phyloP scores from a whole-genome alignment of 2,113 vertebrate species.

The Butorides virescens region DNA sequence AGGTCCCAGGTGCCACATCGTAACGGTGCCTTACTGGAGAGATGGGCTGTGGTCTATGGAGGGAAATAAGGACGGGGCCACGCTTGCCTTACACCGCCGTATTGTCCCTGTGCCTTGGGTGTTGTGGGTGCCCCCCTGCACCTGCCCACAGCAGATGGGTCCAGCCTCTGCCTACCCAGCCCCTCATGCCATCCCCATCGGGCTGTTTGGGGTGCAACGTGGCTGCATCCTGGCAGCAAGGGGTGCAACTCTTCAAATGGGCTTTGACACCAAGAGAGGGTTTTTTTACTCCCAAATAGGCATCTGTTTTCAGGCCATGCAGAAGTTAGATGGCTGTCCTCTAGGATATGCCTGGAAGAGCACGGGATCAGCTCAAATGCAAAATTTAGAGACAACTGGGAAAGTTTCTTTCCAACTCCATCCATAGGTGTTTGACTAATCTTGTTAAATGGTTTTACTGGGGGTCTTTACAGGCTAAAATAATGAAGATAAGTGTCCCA shows the following conservation, averaged over 20 bases:
- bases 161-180: not conserved
- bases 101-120: not conserved
- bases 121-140: not conserved
- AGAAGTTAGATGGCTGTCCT: not conserved
- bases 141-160: not conserved
- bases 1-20: fast-evolving
- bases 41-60: not conserved
- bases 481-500: not conserved
- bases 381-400: not conserved
- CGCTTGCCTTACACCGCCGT: fast-evolving
- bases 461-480: not conserved
- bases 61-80: not conserved
- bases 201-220: fast-evolving
- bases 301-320: not conserved
- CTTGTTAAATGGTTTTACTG: not conserved
- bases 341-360: not conserved
- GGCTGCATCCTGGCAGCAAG: not conserved
- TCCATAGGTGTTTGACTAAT: not conserved
- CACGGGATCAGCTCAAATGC: not conserved
- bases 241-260: fast-evolving
- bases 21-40: not conserved
- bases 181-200: not conserved
- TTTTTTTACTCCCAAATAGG: not conserved
- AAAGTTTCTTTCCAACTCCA: not conserved
- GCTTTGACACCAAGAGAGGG: not conserved